Base-by-base conservation (phyloP, 2,888 invertebrate genomes). In the Spodoptera littoralis region DNA sequence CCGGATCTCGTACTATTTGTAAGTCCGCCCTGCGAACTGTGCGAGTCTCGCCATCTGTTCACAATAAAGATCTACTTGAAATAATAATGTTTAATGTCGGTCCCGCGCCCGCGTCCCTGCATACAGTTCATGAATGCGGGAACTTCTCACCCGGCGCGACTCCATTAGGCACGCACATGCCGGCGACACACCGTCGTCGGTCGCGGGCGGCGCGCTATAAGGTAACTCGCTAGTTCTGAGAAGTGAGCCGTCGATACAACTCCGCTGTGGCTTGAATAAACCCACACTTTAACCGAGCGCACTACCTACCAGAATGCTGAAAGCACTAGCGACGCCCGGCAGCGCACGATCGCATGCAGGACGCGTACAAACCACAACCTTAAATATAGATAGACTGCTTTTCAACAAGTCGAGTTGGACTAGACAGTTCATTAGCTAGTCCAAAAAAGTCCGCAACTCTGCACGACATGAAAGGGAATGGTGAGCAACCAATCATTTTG, bases 391-490 rank as follows among this genome's bases (percentile, higher is more conserved):
- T 49, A 46, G 49, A 74, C 60, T 49, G 52, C 60, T 69, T 58
- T 58, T 70, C 54, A 65, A 74, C 49, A 53, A 43, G 12, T 55
- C 57, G 64, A 65, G 50, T 44, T 60, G 47, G 64, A 46, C 56
- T 48, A 54, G 60, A 58, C 55, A 58, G 59, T 67, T 73, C 65
- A 68, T 70, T 78, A 76, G 73, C 66, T 73, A 59, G 60, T 63
- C 79, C 70, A 65, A 79, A 76, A 77, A 73, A 66, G 73, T 75
- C 51, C n/a, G 42, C 56, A 73, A 65, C 67, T 75, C 51, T 12
- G 42, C 56, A 27, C 58, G 22, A 59, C 70, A 50, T 50, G 65
- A 72, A 75, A 66, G 60, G 72, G 63, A 71, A 70, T 61, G 56
- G 55, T 42, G 41, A 66, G 50, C 30, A 48, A 54, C 53, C 76